Evolutionary conservation across 2,888 invertebrate species (phyloP).

Genomic region (Heliconius ethilla): DNA sequence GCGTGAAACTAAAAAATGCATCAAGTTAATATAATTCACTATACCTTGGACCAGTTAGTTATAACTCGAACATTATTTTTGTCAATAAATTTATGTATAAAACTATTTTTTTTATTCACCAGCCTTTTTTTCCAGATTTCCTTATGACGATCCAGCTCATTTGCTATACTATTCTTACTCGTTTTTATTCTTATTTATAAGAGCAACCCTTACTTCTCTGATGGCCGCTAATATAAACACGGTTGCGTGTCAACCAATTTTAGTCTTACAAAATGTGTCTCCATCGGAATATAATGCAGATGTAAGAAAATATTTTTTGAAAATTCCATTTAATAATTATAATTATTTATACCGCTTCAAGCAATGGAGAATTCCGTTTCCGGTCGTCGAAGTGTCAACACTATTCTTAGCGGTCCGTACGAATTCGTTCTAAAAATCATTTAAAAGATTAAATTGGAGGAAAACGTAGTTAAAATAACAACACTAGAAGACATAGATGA

Average conservation of each 20-base stretch:
- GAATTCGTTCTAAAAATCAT: no score
- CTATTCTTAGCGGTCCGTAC: no score
- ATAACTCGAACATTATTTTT: no score
- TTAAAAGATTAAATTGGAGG: no score
- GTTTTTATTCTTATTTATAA: conserved; percentile 82
- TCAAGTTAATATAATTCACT: no score
- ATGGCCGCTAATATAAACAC: conserved; percentile 80
- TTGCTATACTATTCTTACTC: conserved; percentile 84
- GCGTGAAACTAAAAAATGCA: no score
- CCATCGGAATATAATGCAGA: conserved; percentile 81
- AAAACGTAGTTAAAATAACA: no score
- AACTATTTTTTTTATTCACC: neutral
- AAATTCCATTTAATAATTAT: neutral
- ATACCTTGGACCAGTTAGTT: no score
- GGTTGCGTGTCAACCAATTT: conserved; percentile 77
- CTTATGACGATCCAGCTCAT: conserved; percentile 68
- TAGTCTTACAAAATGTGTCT: conserved; percentile 81
- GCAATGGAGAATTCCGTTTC: no score
- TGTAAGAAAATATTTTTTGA: conserved; percentile 62
- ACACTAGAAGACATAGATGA: no score
- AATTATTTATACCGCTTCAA: neutral
- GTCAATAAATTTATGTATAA: no score
- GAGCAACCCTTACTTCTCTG: conserved; percentile 82
- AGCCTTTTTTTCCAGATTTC: conserved; percentile 50
- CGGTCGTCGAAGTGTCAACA: no score